Conservation (phyloP, 1,140 invertebrate genomes). For the Hylyphantes graminicola region DNA sequence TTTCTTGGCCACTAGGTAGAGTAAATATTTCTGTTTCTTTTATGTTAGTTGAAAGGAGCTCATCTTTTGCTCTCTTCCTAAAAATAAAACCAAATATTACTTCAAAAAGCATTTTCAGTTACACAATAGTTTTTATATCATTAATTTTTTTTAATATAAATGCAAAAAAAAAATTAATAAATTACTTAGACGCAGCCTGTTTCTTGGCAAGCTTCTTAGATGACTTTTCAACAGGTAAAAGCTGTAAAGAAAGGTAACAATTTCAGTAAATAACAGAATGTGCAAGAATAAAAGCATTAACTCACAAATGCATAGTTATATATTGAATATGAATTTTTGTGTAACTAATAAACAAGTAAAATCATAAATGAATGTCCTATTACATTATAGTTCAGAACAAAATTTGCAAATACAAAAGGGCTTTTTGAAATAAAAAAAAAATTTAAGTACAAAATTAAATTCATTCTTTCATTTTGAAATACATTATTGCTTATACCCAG, state of each 20-base stretch:
- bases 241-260: slow-evolving; percentile 61
- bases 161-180: slow-evolving; percentile 34
- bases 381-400: too few species aligned
- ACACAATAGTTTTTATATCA: neutral
- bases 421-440: too few species aligned
- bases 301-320: too few species aligned
- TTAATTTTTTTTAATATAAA: slow-evolving; percentile 11
- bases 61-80: slow-evolving; percentile 78
- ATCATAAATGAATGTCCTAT: too few species aligned
- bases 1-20: slow-evolving; percentile 69
- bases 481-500: too few species aligned
- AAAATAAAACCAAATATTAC: slow-evolving; percentile 62
- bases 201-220: slow-evolving; percentile 84
- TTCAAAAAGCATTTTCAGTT: neutral
- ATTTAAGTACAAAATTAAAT: too few species aligned
- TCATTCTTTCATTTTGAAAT: too few species aligned
- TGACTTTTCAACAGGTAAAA: slow-evolving; percentile 87
- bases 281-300: neutral
- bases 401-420: too few species aligned
- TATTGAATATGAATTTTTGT: neutral
- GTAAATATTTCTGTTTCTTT: slow-evolving; percentile 66
- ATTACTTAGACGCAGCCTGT: slow-evolving; percentile 75
- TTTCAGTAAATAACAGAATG: neutral
- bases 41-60: slow-evolving; percentile 69
- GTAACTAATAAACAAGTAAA: too few species aligned